phyloP scores from a whole-genome alignment of 2,888 invertebrate species.

The Nymphalis c-album region DNA sequence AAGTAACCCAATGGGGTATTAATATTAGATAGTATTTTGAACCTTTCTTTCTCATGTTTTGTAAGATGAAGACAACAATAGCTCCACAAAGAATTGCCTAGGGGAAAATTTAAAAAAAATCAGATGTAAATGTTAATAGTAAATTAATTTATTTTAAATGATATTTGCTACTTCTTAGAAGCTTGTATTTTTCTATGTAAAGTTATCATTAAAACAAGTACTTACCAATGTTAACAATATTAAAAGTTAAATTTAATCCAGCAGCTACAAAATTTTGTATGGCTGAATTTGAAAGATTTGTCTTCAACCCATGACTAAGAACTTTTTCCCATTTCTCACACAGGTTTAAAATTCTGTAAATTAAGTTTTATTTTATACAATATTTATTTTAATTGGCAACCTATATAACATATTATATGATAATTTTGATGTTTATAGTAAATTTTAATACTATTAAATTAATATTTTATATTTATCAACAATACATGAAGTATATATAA shows the following conservation, averaged over 20 bases:
- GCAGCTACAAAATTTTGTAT: conserved; percentile 75
- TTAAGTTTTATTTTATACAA: neutral
- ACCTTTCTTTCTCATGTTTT: conserved; percentile 93
- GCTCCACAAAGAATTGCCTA: conserved; percentile 87
- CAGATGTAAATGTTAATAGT: neutral
- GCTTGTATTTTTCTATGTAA: too few relatives aligned
- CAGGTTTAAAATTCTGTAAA: conserved; percentile 78
- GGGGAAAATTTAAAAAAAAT: conserved; percentile 10
- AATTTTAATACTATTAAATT: too few relatives aligned
- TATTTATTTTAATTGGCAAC: neutral
- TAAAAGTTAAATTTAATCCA: conserved; percentile 76
- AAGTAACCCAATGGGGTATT: conserved; percentile 87
- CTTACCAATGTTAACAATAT: conserved; percentile 77
- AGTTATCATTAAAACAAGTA: conserved; percentile 13
- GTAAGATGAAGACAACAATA: conserved; percentile 90
- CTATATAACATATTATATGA: too few relatives aligned
- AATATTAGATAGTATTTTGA: conserved; percentile 81
- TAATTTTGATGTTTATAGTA: neutral
- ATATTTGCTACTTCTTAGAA: neutral
- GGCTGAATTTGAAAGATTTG: conserved; percentile 76
- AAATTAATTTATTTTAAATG: neutral
- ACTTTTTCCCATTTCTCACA: conserved; percentile 89
- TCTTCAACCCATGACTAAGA: conserved; percentile 88
- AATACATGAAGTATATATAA: neutral
- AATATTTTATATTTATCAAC: too few relatives aligned